These are phyloP conservation scores for Empidonax alnorum DNA, from an alignment of 2,113 vertebrate species.

Conservation along the genomic window DNA sequence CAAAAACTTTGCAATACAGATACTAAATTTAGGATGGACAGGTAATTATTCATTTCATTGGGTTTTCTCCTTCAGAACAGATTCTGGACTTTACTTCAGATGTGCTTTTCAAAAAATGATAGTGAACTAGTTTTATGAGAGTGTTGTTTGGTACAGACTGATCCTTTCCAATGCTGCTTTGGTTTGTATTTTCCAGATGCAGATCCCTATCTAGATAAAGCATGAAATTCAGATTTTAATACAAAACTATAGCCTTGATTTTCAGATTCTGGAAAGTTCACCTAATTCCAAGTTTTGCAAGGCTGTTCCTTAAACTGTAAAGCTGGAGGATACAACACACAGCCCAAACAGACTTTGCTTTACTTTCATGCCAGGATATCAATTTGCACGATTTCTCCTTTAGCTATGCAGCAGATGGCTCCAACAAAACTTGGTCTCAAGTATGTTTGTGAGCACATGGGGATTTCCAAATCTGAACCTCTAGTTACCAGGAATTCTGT, in stretches of 20 bases:
- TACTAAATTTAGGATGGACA: neutral
- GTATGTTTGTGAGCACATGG: neutral
- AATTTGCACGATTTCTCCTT: neutral
- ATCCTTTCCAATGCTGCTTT: neutral
- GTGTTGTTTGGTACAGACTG: neutral
- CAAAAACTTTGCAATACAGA: neutral
- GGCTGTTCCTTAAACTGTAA: neutral
- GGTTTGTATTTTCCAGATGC: neutral
- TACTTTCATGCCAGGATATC: neutral
- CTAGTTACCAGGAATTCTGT: neutral
- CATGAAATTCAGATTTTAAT: neutral
- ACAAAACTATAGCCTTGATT: neutral
- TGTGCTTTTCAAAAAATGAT: neutral
- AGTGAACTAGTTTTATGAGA: neutral
- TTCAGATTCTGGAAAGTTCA: neutral
- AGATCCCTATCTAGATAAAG: neutral
- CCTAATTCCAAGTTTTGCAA: neutral
- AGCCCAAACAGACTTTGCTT: neutral
- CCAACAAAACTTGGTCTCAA: neutral
- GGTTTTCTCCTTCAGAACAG: neutral
- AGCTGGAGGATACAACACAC: neutral
- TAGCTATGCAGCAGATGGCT: neutral
- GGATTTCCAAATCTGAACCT: neutral
- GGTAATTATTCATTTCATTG: neutral
- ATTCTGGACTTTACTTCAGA: neutral